These are phyloP conservation scores for Lydus trimaculatus DNA, from an alignment of 2,888 invertebrate species.

Conservation along the genomic window DNA sequence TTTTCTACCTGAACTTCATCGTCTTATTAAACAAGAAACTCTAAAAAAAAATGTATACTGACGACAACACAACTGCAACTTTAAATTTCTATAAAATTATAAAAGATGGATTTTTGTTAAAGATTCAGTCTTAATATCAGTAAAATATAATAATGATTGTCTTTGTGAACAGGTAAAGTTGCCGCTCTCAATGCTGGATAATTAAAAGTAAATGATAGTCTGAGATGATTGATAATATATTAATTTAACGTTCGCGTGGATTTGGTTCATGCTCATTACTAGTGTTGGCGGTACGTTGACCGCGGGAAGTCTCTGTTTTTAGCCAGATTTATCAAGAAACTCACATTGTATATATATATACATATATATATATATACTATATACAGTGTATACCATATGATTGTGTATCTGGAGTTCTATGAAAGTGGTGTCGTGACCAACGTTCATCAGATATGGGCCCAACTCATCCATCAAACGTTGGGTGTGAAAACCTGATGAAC, in stretches of 20 bases:
- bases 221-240: slow-evolving; percentile 22
- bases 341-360: slow-evolving; percentile 25
- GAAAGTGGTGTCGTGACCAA: slow-evolving; percentile 58
- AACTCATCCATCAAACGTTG: slow-evolving; percentile 59
- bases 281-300: slow-evolving; percentile 18
- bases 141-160: not conserved
- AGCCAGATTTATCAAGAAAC: slow-evolving; percentile 27
- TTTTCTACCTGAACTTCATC: slow-evolving; percentile 51
- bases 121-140: not conserved
- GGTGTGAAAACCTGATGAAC: slow-evolving; percentile 60
- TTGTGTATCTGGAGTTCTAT: slow-evolving; percentile 51
- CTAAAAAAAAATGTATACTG: too few relatives aligned
- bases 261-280: slow-evolving; percentile 21
- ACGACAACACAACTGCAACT: not conserved
- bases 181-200: not conserved
- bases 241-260: slow-evolving; percentile 22
- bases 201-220: slow-evolving; percentile 9
- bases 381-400: slow-evolving; percentile 42
- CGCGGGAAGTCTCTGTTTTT: slow-evolving; percentile 18
- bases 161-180: not conserved
- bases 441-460: slow-evolving; percentile 59
- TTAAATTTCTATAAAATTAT: not conserved
- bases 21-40: slow-evolving; percentile 29
- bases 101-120: not conserved
- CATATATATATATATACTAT: not conserved